Base-by-base conservation (phyloP, 2,888 invertebrate species). In the Calliopum simillimum region DNA sequence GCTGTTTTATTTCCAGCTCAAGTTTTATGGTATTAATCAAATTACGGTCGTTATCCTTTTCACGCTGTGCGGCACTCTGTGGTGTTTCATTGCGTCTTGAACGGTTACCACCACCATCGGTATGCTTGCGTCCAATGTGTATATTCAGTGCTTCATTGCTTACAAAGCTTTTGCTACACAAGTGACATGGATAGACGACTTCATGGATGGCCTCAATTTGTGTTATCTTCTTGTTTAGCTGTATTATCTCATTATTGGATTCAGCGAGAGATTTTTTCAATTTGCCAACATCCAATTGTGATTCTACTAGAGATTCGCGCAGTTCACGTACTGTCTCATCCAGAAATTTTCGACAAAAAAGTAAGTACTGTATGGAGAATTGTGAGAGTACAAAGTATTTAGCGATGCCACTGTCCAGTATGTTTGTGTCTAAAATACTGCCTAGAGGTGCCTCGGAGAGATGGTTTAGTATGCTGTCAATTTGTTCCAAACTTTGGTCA, bases 11-110 rank as follows among this genome's bases (percentile, higher is more conserved):
- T 81, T 91, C 91, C 56, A 88, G 84, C 68, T 90, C 88, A 70
- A 93, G 83, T 81, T 90, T 91, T 53, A 89, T 89, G 2, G 90
- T 90, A 80, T 91, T 91, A 12, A 87, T 87, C 74, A 87, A 81
- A 56, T 87, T 87, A 55, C 79, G 73, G 64, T 87, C 87, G 46
- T 87, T 82, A 6, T 81, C 79, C 53, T 76, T 78, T 12, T 79
- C 79, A 23, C 62, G 58, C 62, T 79, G 56, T 19, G 72, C 61
- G 41, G 41, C 68, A 1, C 67, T 68, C 65, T 58, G 70, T 6
- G 72, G 41, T 5, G 71, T 59, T 6, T 74, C 75, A 2, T 49
- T 43, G 59, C 67, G 71, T 11, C 56, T 67, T 41, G 71, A 72
- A 12, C 51, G 3, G 16, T 71, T 71, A 3, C 11, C 14, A 47